Evolutionary conservation across 1,140 invertebrate species (phyloP), one percentile per base, ranked within the genome.

Genomic region (Drosophila jambulina): DNA sequence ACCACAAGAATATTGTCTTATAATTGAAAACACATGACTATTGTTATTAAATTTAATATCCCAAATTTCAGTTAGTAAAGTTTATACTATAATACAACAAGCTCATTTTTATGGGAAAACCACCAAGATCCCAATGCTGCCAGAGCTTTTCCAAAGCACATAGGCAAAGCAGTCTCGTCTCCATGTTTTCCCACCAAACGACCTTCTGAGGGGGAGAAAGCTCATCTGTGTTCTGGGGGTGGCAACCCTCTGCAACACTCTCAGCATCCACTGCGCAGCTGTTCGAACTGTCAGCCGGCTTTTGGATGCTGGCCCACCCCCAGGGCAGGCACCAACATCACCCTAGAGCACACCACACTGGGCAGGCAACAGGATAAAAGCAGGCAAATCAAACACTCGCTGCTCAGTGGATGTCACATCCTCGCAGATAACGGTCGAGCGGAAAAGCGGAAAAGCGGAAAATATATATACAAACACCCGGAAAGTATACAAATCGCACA

Each of bases 361-460:
- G 6, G 32, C 40, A 27, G 21, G 25, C 84, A 88, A 87, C 84
- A 87, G 83, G 83, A 80, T 80, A 87, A 88, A 84, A 78, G 77
- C 70, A 67, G 70, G 59, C 61, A 51, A 43, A 45, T 64, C 67
- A 61, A 60, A 40, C 48, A 42, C 25, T 34, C 48, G 40, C 43
- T 65, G 64, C 74, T 87, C 80, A 87, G 84, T 87, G 70, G 77
- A 64, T 88, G 82, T 67, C 78, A 67, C 80, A 88, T 84, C 85
- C 82, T 76, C 62, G 29, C 38, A 62, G 80, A 51, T 42, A 42
- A 60, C 69, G 36, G 36, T 49, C 48, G 36, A 71, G 36, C 64
- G 58, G 46, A 36, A 34, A 17, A 71, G 36, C 64, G 58, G 46
- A 36, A 34, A 17, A 21, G 29, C 43, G 45, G 6, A 27, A 45